Evolutionary conservation across 2,113 vertebrate species (phyloP).

Genomic region (Percina caprodes): DNA sequence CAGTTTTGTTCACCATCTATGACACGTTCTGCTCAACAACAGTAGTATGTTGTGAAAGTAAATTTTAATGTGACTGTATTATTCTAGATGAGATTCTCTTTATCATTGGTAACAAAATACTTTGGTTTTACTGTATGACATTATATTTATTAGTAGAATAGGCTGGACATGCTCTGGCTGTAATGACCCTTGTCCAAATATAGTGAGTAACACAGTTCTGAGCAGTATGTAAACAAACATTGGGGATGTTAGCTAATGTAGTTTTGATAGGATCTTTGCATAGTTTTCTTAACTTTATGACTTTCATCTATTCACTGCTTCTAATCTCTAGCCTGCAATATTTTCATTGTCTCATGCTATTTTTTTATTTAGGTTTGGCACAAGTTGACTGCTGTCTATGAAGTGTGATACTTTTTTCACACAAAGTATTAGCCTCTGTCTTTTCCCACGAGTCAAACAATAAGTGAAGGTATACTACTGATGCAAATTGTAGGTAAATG

Average conservation of each 20-base stretch:
- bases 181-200: conserved; percentile 45
- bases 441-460: conserved; percentile 10
- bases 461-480: conserved; percentile 2
- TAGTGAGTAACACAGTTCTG: conserved; percentile 31
- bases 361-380: conserved; percentile 54
- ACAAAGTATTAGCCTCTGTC: conserved; percentile 9
- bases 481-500: conserved; percentile 18
- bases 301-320: conserved; percentile 60
- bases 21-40: conserved; percentile 4
- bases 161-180: neutral
- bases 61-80: conserved; percentile 20
- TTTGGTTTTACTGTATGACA: neutral
- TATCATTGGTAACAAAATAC: conserved; percentile 20
- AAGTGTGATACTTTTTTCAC: conserved; percentile 42
- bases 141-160: conserved; percentile 12
- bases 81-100: neutral
- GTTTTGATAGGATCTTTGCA: conserved; percentile 54
- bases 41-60: conserved; percentile 9
- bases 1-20: conserved; percentile 9
- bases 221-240: conserved; percentile 29
- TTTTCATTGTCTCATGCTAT: conserved; percentile 62
- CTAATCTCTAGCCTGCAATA: conserved; percentile 51
- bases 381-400: conserved; percentile 11
- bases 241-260: conserved; percentile 16
- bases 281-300: conserved; percentile 43